Evolutionary conservation across 2,113 vertebrate genomes (phyloP), one percentile per base, ranked within the genome.

Genomic region (Hipposideros armiger): DNA sequence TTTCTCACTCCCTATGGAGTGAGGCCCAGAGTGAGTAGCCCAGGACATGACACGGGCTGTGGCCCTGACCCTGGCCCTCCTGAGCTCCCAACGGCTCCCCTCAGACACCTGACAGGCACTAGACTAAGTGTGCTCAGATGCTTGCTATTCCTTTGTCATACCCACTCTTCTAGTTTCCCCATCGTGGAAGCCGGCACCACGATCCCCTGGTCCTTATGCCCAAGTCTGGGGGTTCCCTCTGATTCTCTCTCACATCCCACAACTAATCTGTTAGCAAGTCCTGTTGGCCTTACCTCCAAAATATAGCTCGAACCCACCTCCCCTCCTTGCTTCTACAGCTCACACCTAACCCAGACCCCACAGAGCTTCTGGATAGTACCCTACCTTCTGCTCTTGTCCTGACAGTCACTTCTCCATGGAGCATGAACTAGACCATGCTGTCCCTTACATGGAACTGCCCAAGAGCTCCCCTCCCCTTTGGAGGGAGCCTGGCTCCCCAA

Each of bases 21-120:
- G 0, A 3, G 52, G 52, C 22, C 82, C 4, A 0, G 32, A 7
- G 26, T 10, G 19, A 24, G 60, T 0, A 7, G 42, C 17, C 1
- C 3, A 50, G 42, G 45, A 62, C 42, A 11, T 6, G 0, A 24
- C 17, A 28, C 5, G 6, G 50, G 45, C 15, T 52, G 36, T 26
- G 67, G 85, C 72, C 42, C 30, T n/a, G 56, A 56, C 58, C 56
- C 24, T 52, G 72, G 42, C 56, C 42, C 56, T 62, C 45, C 22
- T 24, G 54, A 47, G 88, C n/a, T 78, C 62, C 62, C 0, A 3
- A 20, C 7, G n/a, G 36, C 14, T 13, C 66, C 66, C 36, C 11
- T 58, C 22, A 28, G 42, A 20, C 66, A 69, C 64, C 47, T 19
- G 28, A 72, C 7, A 24, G 88, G 40, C 28, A 13, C 76, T 81